Conservation (phyloP, 2,113 vertebrate species). For the Triplophysa siluroides region DNA sequence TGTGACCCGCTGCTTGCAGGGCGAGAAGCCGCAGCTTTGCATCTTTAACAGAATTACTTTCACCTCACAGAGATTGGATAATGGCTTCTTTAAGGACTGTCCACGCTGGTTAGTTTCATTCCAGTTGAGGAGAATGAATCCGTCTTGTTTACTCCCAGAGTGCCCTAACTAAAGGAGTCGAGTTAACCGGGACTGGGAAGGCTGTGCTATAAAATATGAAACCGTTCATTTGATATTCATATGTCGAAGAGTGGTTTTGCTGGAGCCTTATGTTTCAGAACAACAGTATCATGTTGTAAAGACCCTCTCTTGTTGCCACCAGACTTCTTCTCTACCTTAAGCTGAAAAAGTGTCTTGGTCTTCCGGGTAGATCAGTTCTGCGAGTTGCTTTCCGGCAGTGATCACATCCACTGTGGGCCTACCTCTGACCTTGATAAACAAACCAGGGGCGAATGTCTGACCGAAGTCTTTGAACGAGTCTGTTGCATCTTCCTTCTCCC, state of each 20-base stretch:
- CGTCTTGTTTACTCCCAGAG: slow-evolving; percentile 65
- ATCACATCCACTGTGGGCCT: not conserved
- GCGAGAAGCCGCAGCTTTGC: slow-evolving; percentile 69
- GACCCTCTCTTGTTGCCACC: too few relatives aligned
- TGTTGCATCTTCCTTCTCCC: not conserved
- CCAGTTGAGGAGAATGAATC: slow-evolving; percentile 59
- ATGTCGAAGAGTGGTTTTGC: not conserved
- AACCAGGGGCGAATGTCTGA: not conserved
- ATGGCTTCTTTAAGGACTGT: slow-evolving; percentile 67
- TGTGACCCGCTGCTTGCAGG: slow-evolving; percentile 67
- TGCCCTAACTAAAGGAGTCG: slow-evolving; percentile 19
- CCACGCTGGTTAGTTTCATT: slow-evolving; percentile 67
- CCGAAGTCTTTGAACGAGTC: slow-evolving; percentile 10
- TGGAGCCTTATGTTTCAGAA: not conserved
- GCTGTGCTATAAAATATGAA: not conserved
- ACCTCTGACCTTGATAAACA: slow-evolving; percentile 20
- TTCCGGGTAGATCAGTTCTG: not conserved
- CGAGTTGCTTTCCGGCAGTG: not conserved
- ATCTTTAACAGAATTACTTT: slow-evolving; percentile 76
- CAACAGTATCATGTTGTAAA: too few relatives aligned
- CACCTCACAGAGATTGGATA: slow-evolving; percentile 71
- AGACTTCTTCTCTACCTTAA: too few relatives aligned
- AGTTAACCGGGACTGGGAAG: not conserved
- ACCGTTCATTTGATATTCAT: not conserved
- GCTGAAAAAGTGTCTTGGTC: too few relatives aligned